phyloP scores from a whole-genome alignment of 2,797 vertebrate genomes.

The Ptychobarbus kaznakovi region DNA sequence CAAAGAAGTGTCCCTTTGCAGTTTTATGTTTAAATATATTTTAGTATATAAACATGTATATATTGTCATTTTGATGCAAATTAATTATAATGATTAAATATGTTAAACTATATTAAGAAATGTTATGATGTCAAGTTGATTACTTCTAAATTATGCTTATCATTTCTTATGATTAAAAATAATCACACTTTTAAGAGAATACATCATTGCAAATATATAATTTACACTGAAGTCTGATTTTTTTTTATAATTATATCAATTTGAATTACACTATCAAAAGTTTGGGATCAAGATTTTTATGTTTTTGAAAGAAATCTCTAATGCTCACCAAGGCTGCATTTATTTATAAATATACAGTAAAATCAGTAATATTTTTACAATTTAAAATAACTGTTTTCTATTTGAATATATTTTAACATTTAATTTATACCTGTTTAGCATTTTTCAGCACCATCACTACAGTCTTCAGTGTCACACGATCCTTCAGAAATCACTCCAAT shows the following conservation, averaged over 20 bases:
- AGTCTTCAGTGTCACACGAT: not conserved
- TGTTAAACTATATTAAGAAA: not conserved
- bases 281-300: not conserved
- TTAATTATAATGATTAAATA: not conserved
- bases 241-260: too few relatives aligned
- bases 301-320: not conserved
- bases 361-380: not conserved
- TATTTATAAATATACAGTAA: not conserved
- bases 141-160: not conserved
- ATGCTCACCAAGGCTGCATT: not conserved
- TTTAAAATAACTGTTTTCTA: not conserved
- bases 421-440: not conserved
- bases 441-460: not conserved
- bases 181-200: not conserved
- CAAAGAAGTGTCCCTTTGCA: not conserved
- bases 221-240: not conserved
- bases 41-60: not conserved
- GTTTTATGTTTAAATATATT: not conserved
- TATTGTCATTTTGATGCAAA: not conserved
- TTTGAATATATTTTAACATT: not conserved
- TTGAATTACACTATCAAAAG: not conserved
- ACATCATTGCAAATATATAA: not conserved
- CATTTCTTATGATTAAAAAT: not conserved
- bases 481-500: not conserved
- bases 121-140: not conserved